These are phyloP conservation scores for Semicossyphus pulcher DNA, from an alignment of 2,113 vertebrate species.

Conservation along the genomic window DNA sequence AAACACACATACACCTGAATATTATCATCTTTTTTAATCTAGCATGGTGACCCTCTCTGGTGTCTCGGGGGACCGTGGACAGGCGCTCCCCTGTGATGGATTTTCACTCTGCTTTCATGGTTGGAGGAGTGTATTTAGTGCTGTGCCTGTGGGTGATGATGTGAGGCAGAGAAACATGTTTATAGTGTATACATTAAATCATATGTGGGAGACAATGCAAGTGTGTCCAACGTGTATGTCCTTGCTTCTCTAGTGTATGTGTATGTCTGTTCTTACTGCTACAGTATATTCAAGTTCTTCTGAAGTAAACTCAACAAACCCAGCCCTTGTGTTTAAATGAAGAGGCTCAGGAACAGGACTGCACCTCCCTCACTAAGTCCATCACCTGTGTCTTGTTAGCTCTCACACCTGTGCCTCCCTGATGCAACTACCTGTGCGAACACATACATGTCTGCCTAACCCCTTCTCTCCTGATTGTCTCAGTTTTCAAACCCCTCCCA, in stretches of 20 bases:
- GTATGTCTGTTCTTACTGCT: not conserved
- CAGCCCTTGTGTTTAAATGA: not conserved
- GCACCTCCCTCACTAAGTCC: no score
- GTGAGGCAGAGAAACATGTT: not conserved
- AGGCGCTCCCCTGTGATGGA: slow-evolving; percentile 35
- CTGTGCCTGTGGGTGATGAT: not conserved
- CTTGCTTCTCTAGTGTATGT: not conserved
- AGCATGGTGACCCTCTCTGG: slow-evolving; percentile 24
- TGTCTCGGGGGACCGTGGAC: slow-evolving; percentile 31
- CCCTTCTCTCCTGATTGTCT: no score
- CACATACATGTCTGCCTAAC: no score
- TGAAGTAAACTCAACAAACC: not conserved
- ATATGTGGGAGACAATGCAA: not conserved
- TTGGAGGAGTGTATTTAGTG: not conserved
- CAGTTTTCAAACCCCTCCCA: no score
- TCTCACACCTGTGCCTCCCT: no score
- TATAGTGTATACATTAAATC: not conserved
- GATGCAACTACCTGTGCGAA: no score
- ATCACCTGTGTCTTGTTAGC: no score
- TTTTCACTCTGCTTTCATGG: slow-evolving; percentile 23
- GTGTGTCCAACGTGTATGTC: not conserved
- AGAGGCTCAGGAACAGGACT: no score
- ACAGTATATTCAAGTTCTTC: not conserved
- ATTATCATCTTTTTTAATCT: slow-evolving; percentile 20
- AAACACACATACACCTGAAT: not conserved